A percentile compares a stretch with the other conserved stretches of the same genome.
These are phyloP conservation scores for Alviniconcha marisindica DNA, from an alignment of 1,140 invertebrate genomes.

Conservation along the genomic window DNA sequence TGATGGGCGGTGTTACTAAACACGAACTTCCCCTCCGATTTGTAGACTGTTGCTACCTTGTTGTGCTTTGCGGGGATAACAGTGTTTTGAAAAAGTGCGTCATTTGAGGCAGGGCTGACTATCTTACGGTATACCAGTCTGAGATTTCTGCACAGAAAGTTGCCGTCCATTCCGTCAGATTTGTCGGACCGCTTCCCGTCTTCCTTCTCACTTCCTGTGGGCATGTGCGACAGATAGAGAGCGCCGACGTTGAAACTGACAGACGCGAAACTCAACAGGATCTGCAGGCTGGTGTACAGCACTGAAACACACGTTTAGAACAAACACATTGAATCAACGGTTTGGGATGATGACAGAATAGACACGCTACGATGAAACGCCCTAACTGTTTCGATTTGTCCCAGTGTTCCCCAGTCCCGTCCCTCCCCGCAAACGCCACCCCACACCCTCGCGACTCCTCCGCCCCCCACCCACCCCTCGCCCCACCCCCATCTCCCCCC, in stretches of 20 bases:
- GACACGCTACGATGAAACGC: no score
- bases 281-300: background rate
- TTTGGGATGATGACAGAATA: no score
- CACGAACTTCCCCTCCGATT: background rate
- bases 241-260: background rate
- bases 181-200: background rate
- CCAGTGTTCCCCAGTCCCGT: no score
- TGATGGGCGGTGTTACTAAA: background rate
- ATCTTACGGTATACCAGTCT: background rate
- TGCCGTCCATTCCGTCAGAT: background rate
- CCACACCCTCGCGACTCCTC: no score
- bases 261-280: background rate
- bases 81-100: background rate
- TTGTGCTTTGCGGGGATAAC: background rate
- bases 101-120: background rate
- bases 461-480: no score
- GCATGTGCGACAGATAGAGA: background rate
- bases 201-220: background rate
- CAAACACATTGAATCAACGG: background rate
- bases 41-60: background rate
- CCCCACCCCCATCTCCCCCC: no score
- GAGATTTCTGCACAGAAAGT: background rate
- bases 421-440: no score
- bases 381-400: no score
- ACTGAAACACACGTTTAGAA: background rate